phyloP scores from a whole-genome alignment of 2,113 vertebrate genomes.

The Ophiodon elongatus region DNA sequence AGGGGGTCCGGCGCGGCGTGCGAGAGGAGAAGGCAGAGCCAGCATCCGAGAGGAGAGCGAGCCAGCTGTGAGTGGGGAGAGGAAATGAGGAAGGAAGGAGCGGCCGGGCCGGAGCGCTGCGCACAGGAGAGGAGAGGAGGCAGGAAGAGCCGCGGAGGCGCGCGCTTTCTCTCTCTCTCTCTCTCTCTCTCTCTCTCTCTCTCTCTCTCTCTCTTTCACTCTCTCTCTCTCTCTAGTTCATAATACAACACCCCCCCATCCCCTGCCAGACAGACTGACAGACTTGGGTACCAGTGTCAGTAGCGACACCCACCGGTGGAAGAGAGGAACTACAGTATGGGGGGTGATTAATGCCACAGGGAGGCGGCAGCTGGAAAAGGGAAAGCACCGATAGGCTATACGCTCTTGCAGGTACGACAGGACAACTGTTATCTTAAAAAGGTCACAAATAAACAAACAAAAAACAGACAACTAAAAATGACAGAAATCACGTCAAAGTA shows the following conservation, averaged over 20 bases:
- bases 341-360: slow-evolving; percentile 25
- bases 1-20: slow-evolving; percentile 42
- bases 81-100: slow-evolving; percentile 75
- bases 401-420: not conserved
- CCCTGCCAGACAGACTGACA: slow-evolving; percentile 65
- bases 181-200: slow-evolving; percentile 35
- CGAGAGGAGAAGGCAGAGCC: slow-evolving; percentile 42
- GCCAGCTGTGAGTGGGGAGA: slow-evolving; percentile 66
- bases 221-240: slow-evolving; percentile 25
- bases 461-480: too few species aligned
- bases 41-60: slow-evolving; percentile 68
- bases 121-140: slow-evolving; percentile 76
- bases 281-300: slow-evolving; percentile 62
- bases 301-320: slow-evolving; percentile 69
- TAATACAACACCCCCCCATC: slow-evolving; percentile 49
- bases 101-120: slow-evolving; percentile 76
- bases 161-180: slow-evolving; percentile 28
- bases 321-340: slow-evolving; percentile 33
- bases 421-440: not conserved
- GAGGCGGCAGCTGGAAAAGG: slow-evolving; percentile 30
- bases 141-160: slow-evolving; percentile 61
- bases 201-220: slow-evolving; percentile 19
- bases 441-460: not conserved
- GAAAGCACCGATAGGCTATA: not conserved
- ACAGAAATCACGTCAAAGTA: not conserved